Percentiles rank a stretch among this genome's conserved stretches.
Conservation (phyloP, 2,113 vertebrate species). For the Tylochromis polylepis region DNA sequence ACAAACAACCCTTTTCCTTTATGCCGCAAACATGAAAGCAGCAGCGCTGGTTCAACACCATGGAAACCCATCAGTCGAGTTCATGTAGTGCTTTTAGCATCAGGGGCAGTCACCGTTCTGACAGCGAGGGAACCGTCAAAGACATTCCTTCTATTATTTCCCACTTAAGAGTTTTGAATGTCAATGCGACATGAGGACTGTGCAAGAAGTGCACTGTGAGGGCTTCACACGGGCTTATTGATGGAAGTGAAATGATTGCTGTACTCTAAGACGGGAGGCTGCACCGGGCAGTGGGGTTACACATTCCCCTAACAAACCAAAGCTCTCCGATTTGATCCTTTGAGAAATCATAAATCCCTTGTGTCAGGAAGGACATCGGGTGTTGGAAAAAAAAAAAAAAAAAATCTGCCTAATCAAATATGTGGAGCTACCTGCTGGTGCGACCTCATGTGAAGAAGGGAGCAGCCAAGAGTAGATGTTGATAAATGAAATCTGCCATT, state of each 20-base stretch:
- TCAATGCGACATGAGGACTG: background rate
- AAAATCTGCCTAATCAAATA: background rate
- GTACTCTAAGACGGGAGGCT: background rate
- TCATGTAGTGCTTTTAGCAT: slow-evolving; percentile 16
- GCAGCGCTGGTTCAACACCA: slow-evolving; percentile 22
- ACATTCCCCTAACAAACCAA: background rate
- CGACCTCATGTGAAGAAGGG: background rate
- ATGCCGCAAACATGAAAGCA: slow-evolving; percentile 42
- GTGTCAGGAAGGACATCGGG: background rate
- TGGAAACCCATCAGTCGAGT: slow-evolving; percentile 31
- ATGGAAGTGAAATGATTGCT: background rate
- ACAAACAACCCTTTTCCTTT: slow-evolving; percentile 1
- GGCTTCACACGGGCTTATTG: background rate
- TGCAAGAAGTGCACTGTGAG: background rate
- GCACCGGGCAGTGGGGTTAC: rapidly evolving
- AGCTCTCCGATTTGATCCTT: background rate
- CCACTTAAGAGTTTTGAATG: slow-evolving; percentile 33
- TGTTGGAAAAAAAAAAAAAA: too few species aligned
- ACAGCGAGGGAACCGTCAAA: slow-evolving; percentile 46
- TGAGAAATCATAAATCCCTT: background rate
- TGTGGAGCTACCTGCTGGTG: background rate
- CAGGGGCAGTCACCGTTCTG: slow-evolving; percentile 5
- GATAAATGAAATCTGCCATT: background rate
- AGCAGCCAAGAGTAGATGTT: background rate
- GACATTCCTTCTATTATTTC: slow-evolving; percentile 39